Evolutionary conservation across 2,797 vertebrate genomes (phyloP).

Genomic region (Buphagus erythrorhynchus): DNA sequence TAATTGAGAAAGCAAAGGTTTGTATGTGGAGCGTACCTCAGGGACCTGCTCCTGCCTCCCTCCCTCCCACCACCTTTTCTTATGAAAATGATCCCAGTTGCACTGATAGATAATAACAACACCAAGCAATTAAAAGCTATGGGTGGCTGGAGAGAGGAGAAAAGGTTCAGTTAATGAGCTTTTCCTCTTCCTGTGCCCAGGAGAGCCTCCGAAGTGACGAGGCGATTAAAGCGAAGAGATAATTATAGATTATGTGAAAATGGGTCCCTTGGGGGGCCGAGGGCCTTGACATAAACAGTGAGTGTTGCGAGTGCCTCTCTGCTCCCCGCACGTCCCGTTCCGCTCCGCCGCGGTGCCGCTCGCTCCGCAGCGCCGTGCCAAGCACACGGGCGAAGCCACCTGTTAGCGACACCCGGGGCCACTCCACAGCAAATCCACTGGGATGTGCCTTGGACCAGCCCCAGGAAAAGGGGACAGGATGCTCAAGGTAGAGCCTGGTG

Average conservation of each 20-base stretch:
- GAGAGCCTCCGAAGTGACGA: conserved; percentile 86
- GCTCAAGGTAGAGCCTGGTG: not conserved
- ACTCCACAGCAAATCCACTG: not conserved
- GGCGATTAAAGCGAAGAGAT: conserved; percentile 92
- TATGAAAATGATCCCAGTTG: conserved; percentile 87
- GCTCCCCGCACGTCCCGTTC: conserved; percentile 48
- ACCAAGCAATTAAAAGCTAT: conserved; percentile 94
- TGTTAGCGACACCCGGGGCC: conserved; percentile 52
- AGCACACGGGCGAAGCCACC: conserved; percentile 54
- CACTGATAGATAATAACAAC: conserved; percentile 90
- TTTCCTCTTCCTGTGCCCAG: conserved; percentile 85
- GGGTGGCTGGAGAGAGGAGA: conserved; percentile 90
- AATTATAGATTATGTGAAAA: conserved; percentile 91
- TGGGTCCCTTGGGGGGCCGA: conserved; percentile 75
- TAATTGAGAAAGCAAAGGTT: conserved; percentile 87
- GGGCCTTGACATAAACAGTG: conserved; percentile 76
- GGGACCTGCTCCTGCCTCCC: conserved; percentile 76
- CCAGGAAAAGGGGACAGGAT: not conserved
- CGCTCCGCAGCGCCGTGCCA: not conserved
- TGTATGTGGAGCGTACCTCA: conserved; percentile 77
- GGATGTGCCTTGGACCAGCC: not conserved
- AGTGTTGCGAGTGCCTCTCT: conserved; percentile 66
- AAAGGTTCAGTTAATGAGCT: conserved; percentile 96
- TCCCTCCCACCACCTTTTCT: conserved; percentile 78
- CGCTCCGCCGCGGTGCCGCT: not conserved